Evolutionary conservation across 37 sponge, comb jelly and placozoan genomes (phyloP).

Genomic region (Beroe ovata): DNA sequence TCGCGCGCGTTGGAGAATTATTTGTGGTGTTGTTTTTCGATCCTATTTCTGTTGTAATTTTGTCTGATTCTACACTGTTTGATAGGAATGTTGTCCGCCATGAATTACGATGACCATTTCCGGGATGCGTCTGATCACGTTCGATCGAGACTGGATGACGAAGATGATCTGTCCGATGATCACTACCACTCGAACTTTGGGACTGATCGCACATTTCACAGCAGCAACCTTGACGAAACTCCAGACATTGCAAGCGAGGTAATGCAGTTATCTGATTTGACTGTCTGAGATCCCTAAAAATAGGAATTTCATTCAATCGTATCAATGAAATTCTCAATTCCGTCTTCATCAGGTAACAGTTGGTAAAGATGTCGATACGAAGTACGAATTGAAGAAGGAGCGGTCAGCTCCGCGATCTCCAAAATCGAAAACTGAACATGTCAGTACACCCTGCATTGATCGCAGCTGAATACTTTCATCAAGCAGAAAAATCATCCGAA

Average conservation of each 20-base stretch:
- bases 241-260: slow-evolving; percentile 66
- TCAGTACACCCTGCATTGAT: too few relatives aligned
- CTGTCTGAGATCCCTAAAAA: too few relatives aligned
- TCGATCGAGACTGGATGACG: not conserved
- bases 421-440: slow-evolving; percentile 46
- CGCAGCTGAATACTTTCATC: too few relatives aligned
- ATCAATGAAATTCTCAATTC: too few relatives aligned
- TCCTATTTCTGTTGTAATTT: too few relatives aligned
- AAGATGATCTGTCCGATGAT: slow-evolving; percentile 40
- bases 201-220: slow-evolving; percentile 11
- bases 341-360: slow-evolving; percentile 67
- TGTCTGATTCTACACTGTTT: too few relatives aligned
- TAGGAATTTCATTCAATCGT: too few relatives aligned
- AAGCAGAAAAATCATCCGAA: too few relatives aligned
- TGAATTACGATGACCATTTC: slow-evolving; percentile 34
- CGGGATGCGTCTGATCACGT: not conserved
- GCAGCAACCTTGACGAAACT: slow-evolving; percentile 38
- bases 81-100: slow-evolving; percentile 32
- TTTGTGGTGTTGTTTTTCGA: too few relatives aligned
- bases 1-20: too few relatives aligned
- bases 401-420: slow-evolving; percentile 2
- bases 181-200: slow-evolving; percentile 17
- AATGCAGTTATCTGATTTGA: too few relatives aligned
- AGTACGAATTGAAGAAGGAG: slow-evolving; percentile 30
- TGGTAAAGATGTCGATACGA: slow-evolving; percentile 18